These are phyloP conservation scores for Pelobates fuscus DNA, from an alignment of 2,113 vertebrate species.

Conservation along the genomic window DNA sequence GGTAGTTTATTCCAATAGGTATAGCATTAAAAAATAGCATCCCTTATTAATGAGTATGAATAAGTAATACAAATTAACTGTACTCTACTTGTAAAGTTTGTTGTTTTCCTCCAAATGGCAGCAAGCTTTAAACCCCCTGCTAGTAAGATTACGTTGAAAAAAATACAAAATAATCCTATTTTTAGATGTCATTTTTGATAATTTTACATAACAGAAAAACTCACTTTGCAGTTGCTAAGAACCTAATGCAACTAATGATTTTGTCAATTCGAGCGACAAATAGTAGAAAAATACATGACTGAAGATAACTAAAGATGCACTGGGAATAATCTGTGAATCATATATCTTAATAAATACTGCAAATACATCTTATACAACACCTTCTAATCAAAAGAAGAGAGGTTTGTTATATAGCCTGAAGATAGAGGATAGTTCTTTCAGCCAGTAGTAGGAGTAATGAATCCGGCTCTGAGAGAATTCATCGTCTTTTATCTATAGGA, in stretches of 20 bases:
- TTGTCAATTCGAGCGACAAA: constrained; percentile 37
- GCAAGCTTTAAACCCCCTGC: too few relatives aligned
- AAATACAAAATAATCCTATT: too few relatives aligned
- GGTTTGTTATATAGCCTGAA: constrained; percentile 38
- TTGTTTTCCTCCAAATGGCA: too few relatives aligned
- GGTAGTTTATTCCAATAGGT: too few relatives aligned
- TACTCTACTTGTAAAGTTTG: too few relatives aligned
- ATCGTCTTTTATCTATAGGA: constrained; percentile 28
- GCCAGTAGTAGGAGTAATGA: constrained; percentile 19
- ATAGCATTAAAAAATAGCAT: too few relatives aligned
- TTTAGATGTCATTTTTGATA: too few relatives aligned
- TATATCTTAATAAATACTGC: constrained; percentile 37
- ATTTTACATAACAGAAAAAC: constrained; percentile 4
- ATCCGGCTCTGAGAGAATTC: constrained; percentile 32
- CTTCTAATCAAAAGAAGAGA: constrained; percentile 34
- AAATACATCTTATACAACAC: constrained; percentile 41
- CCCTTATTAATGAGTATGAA: too few relatives aligned
- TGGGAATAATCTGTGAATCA: constrained; percentile 34
- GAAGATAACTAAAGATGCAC: constrained; percentile 25
- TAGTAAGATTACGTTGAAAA: too few relatives aligned
- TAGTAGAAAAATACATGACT: neutral
- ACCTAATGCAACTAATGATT: constrained; percentile 41
- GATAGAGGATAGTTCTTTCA: constrained; percentile 34
- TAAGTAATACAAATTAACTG: too few relatives aligned
- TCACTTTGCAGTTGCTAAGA: constrained; percentile 18